These are phyloP conservation scores for Oplegnathus fasciatus DNA, from an alignment of 2,113 vertebrate species.

Conservation along the genomic window DNA sequence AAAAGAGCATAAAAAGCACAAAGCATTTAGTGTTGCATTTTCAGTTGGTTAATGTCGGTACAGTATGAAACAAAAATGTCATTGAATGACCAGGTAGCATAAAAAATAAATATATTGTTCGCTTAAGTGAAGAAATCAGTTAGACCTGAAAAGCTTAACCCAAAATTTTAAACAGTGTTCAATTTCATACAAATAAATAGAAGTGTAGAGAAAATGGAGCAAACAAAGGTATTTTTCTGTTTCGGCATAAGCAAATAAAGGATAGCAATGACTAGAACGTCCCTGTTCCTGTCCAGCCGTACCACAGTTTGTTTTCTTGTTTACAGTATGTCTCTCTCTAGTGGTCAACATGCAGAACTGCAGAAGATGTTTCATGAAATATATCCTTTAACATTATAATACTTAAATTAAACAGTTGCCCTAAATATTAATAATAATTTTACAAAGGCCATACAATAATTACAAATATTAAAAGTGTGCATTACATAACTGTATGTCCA, in stretches of 20 bases:
- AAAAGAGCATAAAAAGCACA: too few species aligned
- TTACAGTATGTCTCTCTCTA: constrained; percentile 17
- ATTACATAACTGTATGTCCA: neutral
- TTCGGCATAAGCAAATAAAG: neutral
- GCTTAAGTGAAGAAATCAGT: neutral
- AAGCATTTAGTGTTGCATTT: too few species aligned
- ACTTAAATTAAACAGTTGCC: neutral
- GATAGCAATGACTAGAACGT: neutral
- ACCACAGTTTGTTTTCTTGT: neutral
- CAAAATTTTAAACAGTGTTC: neutral
- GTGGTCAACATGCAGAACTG: constrained; percentile 1
- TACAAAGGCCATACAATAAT: neutral
- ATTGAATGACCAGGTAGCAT: neutral
- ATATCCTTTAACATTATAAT: neutral
- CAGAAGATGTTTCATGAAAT: neutral
- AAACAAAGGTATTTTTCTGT: neutral
- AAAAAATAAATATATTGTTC: neutral
- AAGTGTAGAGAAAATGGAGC: neutral
- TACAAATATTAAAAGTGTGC: too few species aligned
- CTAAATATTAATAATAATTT: too few species aligned
- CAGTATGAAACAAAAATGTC: neutral
- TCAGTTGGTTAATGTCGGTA: neutral
- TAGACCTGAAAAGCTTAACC: neutral
- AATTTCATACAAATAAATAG: neutral
- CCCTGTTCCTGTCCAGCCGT: neutral